Base-by-base conservation (phyloP, 2,888 invertebrate genomes). In the Agrochola macilenta region DNA sequence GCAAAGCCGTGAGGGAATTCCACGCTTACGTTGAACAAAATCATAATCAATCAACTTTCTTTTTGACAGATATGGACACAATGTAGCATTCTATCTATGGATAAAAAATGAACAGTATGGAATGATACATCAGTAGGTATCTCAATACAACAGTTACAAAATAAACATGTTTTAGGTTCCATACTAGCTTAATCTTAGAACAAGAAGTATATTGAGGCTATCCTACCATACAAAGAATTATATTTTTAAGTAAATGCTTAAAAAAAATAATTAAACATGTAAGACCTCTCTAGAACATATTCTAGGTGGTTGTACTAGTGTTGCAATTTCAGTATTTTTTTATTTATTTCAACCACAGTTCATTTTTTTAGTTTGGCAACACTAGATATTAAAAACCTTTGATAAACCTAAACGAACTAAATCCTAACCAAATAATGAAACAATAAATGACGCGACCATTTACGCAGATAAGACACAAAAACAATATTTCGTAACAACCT, bases 91-190 rank as follows among this genome's bases (percentile, higher is more conserved):
- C 5, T 17, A 20, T 0, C 5, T 23, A 30, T 35, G 20, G 20
- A 35, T 17, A 49, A 52, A 74, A 74, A 65, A 58, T 26, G 4
- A 49, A 76, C 46, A 76, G 5, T 63, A n/a, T 76, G 79, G 81
- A 84, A 84, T 84, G 81, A 77, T 79, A 84, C 76, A 76, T 61
- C 14, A 54, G 64, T 46, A 5, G 14, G 46, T 78, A 76, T 64
- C 69, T 26, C 23, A 76, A 63, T n/a, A 64, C 14, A 81, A 63
- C 23, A 60, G 52, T 68, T 54, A 82, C 23, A 49, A 64, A 71
- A 61, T 57, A 57, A 52, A 35, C 26, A 66, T 35, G 3, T 54
- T 43, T 64, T 69, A 63, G 30, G n/a, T 68, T 30, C 39, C 52
- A 60, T 60, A 66, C 30, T 86, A 76, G n/a, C 26, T 60, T 74